phyloP scores from a whole-genome alignment of 2,113 vertebrate genomes.

The Phocoena sinus region DNA sequence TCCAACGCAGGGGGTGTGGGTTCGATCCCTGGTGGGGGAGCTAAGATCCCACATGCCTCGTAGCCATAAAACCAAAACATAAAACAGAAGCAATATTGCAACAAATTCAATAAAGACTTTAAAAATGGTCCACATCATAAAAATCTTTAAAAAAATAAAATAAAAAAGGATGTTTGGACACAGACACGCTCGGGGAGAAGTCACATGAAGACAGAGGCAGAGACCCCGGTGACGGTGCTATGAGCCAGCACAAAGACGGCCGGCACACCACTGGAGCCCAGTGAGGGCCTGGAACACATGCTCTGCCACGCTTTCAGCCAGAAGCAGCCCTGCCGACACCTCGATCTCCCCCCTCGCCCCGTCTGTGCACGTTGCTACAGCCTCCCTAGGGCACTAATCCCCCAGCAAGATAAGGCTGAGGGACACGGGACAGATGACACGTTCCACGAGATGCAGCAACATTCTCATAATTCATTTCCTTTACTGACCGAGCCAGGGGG shows the following conservation, averaged over 20 bases:
- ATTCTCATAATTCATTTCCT: rapidly evolving
- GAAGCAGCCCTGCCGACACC: neutral
- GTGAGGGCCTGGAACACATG: rapidly evolving
- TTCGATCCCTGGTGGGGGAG: too few species aligned
- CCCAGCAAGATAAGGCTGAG: rapidly evolving
- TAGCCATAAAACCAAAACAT: too few species aligned
- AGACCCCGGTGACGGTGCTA: rapidly evolving
- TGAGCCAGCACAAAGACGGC: rapidly evolving
- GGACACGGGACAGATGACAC: rapidly evolving
- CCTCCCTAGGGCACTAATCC: neutral
- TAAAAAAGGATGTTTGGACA: neutral
- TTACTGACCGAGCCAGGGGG: neutral
- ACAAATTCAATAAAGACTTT: too few species aligned
- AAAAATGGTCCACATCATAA: too few species aligned
- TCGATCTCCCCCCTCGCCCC: neutral
- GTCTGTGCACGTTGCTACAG: rapidly evolving
- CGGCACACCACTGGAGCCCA: rapidly evolving
- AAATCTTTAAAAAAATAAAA: too few species aligned
- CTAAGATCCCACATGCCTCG: too few species aligned
- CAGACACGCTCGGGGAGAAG: neutral
- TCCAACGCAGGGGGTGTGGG: too few species aligned
- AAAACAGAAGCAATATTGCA: too few species aligned
- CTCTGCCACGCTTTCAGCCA: neutral
- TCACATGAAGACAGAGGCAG: neutral
- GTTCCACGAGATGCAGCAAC: neutral